These are phyloP conservation scores for Strigops habroptila DNA, from an alignment of 2,113 vertebrate species.

Conservation along the genomic window DNA sequence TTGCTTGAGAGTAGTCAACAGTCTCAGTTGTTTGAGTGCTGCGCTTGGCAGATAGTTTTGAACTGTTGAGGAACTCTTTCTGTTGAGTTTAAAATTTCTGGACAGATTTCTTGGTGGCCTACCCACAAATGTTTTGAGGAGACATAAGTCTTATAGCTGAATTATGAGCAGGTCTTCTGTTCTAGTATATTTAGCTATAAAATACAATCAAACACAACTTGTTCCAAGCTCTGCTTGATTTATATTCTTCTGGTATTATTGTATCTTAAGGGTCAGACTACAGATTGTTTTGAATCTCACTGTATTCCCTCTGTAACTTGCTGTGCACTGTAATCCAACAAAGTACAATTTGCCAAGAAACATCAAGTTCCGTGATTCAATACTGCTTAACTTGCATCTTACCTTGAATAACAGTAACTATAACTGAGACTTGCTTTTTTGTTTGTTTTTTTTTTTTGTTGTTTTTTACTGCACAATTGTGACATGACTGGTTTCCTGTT, in stretches of 20 bases:
- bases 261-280: not conserved
- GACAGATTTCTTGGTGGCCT: not conserved
- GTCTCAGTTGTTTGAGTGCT: not conserved
- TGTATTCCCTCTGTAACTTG: not conserved
- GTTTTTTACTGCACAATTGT: conserved; percentile 17
- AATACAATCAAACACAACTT: not conserved
- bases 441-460: not conserved
- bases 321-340: not conserved
- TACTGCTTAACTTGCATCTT: not conserved
- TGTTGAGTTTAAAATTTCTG: not conserved
- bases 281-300: not conserved
- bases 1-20: not conserved
- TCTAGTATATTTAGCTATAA: not conserved
- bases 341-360: not conserved
- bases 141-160: not conserved
- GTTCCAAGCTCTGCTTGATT: not conserved
- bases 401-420: not conserved
- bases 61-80: not conserved
- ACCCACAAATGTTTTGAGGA: not conserved
- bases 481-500: conserved; percentile 58
- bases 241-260: not conserved
- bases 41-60: not conserved
- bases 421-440: not conserved
- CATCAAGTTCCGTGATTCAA: not conserved
- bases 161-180: not conserved